These are phyloP conservation scores for Lindbergichthys nudifrons DNA, from an alignment of 2,797 vertebrate genomes.

Conservation along the genomic window DNA sequence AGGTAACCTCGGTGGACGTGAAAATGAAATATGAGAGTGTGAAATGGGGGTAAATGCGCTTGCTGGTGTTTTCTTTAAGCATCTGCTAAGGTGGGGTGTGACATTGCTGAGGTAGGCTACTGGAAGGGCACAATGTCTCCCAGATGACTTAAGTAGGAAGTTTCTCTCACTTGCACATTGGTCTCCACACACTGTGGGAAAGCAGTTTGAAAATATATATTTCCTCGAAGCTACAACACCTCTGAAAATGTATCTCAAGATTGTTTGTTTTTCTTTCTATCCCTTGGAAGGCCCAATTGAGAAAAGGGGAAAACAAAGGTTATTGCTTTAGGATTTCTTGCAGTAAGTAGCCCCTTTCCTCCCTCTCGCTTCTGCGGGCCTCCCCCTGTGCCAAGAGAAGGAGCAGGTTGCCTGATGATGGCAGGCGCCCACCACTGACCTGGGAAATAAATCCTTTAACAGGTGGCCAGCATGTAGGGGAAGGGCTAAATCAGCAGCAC, in stretches of 20 bases:
- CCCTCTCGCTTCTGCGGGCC: conserved; percentile 23
- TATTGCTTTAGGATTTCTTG: conserved; percentile 42
- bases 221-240: conserved; percentile 52
- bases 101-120: conserved; percentile 81
- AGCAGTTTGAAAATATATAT: conserved; percentile 38
- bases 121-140: conserved; percentile 78
- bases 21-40: conserved; percentile 82
- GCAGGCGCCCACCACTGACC: conserved; percentile 71
- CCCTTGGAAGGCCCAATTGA: conserved; percentile 23
- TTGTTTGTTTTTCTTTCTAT: conserved; percentile 30
- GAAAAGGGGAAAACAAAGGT: conserved; percentile 43
- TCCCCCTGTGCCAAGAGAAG: conserved; percentile 53
- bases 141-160: conserved; percentile 68
- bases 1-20: conserved; percentile 71
- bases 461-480: conserved; percentile 80
- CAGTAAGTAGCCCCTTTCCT: conserved; percentile 33
- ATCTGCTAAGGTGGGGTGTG: conserved; percentile 80
- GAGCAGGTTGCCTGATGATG: conserved; percentile 71
- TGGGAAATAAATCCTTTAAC: conserved; percentile 84
- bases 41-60: conserved; percentile 80
- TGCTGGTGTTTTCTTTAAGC: conserved; percentile 80
- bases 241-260: conserved; percentile 38
- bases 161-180: conserved; percentile 58
- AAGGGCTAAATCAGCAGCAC: conserved; percentile 80
- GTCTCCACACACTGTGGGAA: conserved; percentile 33